Evolutionary conservation across 2,113 vertebrate species (phyloP), one percentile per base, ranked within the genome.

Genomic region (Seriola dumerili): DNA sequence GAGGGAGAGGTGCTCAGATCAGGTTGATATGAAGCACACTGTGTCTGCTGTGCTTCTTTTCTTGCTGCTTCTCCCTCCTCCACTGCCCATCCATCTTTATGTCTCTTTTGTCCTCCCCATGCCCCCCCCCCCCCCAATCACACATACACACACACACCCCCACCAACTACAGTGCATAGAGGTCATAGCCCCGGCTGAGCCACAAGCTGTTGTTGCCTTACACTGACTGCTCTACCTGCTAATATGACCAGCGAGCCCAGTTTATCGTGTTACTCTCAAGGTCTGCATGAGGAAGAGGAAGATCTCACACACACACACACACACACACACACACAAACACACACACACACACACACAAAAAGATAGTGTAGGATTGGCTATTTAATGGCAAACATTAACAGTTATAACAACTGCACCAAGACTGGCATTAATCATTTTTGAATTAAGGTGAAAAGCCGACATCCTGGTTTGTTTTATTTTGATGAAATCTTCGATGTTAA

Each of bases 181-280:
- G 92, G 94, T 94, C 93, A 92, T 85, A 87, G 85, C 88, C 88
- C 93, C 84, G 82, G 88, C 92, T 92, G 94, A 94, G 94, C 85
- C 77, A 83, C 93, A 93, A 95, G 94, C 94, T 95, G 94, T 89
- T 94, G 91, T 84, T 91, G 57, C 87, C 81, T 71, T 46, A 84
- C 82, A 62, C 83, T 13, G 69, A 84, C 44, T 84, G 69, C 64
- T 77, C 76, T 91, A 89, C 84, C 85, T 88, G 85, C 90, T 85
- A 63, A 86, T 85, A 71, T 74, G 63, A 74, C 78, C 84, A 66
- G 85, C 36, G 13, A 87, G 86, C 50, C 58, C 85, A 76, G 86
- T 87, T 91, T 74, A 88, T 79, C 82, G 89, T 59, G 69, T 77
- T 61, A 68, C 13, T 54, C 78, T 67, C 50, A 71, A 71, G 55